phyloP scores from a whole-genome alignment of 2,797 vertebrate species.

The Brachyrhaphis roseni region DNA sequence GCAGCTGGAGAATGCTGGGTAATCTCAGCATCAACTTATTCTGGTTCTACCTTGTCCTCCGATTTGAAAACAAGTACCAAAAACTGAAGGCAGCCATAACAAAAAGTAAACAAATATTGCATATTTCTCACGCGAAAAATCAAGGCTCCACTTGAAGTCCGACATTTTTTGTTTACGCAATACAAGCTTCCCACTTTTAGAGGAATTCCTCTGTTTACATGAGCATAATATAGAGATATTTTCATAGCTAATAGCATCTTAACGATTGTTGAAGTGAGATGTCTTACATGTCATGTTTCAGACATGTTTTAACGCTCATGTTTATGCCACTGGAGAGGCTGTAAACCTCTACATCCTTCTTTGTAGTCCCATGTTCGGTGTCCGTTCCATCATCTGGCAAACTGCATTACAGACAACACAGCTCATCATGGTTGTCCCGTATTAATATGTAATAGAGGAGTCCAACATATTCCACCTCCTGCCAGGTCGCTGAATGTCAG shows the following conservation, averaged over 20 bases:
- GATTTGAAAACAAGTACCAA: not conserved
- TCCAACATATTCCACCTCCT: constrained; percentile 21
- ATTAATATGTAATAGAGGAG: constrained; percentile 22
- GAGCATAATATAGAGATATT: not conserved
- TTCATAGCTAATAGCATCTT: not conserved
- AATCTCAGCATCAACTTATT: not conserved
- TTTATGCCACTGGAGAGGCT: not conserved
- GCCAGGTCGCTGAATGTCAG: constrained; percentile 34
- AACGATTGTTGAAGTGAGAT: not conserved
- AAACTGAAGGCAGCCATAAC: not conserved
- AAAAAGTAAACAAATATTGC: constrained; percentile 10
- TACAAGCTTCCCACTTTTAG: not conserved
- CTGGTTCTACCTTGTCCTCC: not conserved
- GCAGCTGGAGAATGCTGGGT: not conserved
- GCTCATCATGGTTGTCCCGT: constrained; percentile 12
- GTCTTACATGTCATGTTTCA: not conserved
- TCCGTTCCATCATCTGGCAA: constrained; percentile 13
- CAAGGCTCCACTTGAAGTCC: constrained; percentile 7
- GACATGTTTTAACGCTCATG: not conserved
- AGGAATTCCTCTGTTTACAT: constrained; percentile 21
- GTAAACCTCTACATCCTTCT: not conserved
- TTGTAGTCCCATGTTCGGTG: not conserved
- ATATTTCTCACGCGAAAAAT: not conserved
- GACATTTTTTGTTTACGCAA: constrained; percentile 48
- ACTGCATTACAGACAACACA: constrained; percentile 12